A percentile compares a stretch with the other conserved stretches of the same genome.
phyloP scores from a whole-genome alignment of 2,888 invertebrate species.

The Sympetrum striolatum region DNA sequence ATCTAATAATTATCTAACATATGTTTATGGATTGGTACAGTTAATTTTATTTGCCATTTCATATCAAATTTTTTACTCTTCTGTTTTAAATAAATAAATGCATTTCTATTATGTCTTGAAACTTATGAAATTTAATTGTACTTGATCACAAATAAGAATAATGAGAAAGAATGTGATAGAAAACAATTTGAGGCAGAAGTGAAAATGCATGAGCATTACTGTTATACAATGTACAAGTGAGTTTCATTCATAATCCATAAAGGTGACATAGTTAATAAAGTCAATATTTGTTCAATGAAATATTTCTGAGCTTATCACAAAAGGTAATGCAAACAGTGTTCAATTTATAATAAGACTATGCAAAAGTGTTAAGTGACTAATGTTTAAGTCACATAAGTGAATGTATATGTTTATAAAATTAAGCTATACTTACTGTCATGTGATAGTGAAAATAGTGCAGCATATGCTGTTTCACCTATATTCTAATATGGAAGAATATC shows the following conservation, averaged over 20 bases:
- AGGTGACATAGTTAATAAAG: background rate
- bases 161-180: conserved; percentile 10
- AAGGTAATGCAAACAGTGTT: conserved; percentile 15
- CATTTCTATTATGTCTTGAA: background rate
- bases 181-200: background rate
- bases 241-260: background rate
- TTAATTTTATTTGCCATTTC: background rate
- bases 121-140: background rate
- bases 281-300: conserved; percentile 34
- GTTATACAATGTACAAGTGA: background rate
- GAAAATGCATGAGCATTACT: background rate
- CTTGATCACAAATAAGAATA: background rate
- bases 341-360: conserved; percentile 4
- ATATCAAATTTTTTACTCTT: background rate
- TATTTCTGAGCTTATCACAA: conserved; percentile 13
- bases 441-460: conserved; percentile 25
- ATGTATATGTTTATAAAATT: conserved; percentile 2
- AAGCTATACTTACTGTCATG: conserved; percentile 5
- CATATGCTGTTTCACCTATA: conserved; percentile 9
- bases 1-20: background rate
- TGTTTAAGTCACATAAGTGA: conserved; percentile 10
- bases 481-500: conserved; percentile 10
- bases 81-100: background rate
- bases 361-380: background rate
- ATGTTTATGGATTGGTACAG: background rate